Conservation (phyloP, 2,797 vertebrate genomes). For the Melanotaenia trifasciata region DNA sequence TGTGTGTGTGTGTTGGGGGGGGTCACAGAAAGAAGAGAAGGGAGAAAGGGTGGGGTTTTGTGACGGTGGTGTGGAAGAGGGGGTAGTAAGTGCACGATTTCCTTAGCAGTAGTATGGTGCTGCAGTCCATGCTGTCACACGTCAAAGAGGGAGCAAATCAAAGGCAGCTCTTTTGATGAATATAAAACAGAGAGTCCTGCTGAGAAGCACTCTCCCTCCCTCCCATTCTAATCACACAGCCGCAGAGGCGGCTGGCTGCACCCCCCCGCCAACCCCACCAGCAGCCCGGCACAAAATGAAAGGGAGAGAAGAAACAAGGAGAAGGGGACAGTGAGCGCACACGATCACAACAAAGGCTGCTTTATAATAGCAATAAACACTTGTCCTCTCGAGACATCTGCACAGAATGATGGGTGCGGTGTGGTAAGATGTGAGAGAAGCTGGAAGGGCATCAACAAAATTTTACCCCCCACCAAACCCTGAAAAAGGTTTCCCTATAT, state of each 20-base stretch:
- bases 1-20: constrained; percentile 7
- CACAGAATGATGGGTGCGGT: constrained; percentile 66
- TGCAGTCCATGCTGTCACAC: constrained; percentile 83
- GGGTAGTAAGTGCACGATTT: constrained; percentile 82
- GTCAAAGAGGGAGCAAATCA: constrained; percentile 89
- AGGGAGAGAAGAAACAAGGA: constrained; percentile 80
- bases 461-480: constrained; percentile 57
- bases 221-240: constrained; percentile 86
- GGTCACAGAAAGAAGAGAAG: constrained; percentile 45
- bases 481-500: constrained; percentile 53
- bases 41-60: constrained; percentile 43
- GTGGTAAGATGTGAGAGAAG: constrained; percentile 45
- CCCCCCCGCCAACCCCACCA: constrained; percentile 38
- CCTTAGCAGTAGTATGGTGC: constrained; percentile 79
- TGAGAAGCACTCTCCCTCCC: constrained; percentile 85
- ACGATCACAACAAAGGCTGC: constrained; percentile 86
- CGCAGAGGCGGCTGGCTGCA: constrained; percentile 76
- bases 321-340: constrained; percentile 73
- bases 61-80: constrained; percentile 37
- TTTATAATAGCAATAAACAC: constrained; percentile 87
- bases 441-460: constrained; percentile 65
- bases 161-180: constrained; percentile 90
- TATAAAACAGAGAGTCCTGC: constrained; percentile 89
- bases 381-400: constrained; percentile 79
- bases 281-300: constrained; percentile 78